Base-by-base conservation (phyloP, 2,888 invertebrate species). In the Xylophagus ater region DNA sequence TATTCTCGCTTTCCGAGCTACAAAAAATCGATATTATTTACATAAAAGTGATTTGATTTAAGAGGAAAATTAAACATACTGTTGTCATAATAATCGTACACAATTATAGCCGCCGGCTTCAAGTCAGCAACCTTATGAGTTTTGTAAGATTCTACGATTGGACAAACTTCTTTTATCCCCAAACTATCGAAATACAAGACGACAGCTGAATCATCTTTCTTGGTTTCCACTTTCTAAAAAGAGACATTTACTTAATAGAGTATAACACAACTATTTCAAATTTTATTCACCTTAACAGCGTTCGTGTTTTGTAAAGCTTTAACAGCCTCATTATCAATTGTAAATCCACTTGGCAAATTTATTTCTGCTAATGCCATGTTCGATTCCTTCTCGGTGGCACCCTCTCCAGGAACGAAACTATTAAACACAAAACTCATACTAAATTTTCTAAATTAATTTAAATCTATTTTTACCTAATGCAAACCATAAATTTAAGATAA, bases 341-440 rank as follows among this genome's bases (percentile, higher is more conserved):
- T 75, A 58, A 83, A 94, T n/a, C 94, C 93, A 1, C 90, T 90
- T 0, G 92, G 90, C 42, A 94, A 69, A 44, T 78, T 78, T 0
- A 93, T 81, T 54, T 90, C 89, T 72, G 93, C 81, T 1, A 93
- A 81, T 9, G 88, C 85, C 78, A 93, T 82, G 48, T 93, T 93
- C 44, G 81, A 78, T 34, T 75, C 72, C 51, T 75, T 74, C 23
- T 72, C n/a, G n/a, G n/a, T 74, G 23, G 72, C 73, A 43, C 66
- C 62, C 59, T 37, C 54, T 50, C 61, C 73, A 39, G 69, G 66
- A 2, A 79, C 78, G 57, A 78, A 83, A 45, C 81, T 81, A 53
- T 21, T n/a, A n/a, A n/a, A n/a, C n/a, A n/a, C n/a, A n/a, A n/a
- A n/a, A n/a, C n/a, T n/a, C n/a, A n/a, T n/a, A n/a, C n/a, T n/a